Conservation (phyloP, 2,797 vertebrate species). For the Takifugu rubripes region DNA sequence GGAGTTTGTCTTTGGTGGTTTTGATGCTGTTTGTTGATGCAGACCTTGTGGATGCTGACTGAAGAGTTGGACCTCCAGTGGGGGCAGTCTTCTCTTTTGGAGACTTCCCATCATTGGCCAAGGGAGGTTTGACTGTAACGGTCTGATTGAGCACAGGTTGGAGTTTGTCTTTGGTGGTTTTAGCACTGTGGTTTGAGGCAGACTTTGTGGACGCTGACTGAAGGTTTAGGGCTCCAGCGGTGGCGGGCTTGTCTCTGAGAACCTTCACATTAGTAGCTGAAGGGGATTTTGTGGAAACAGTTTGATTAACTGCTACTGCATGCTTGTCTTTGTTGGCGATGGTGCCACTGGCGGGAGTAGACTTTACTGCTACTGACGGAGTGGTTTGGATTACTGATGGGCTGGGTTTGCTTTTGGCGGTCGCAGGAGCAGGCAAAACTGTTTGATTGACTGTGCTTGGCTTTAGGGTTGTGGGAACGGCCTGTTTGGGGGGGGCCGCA, state of each 20-base stretch:
- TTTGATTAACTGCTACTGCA: constrained; percentile 41
- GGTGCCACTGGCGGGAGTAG: constrained; percentile 24
- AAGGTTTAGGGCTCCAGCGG: constrained; percentile 33
- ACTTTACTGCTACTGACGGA: constrained; percentile 33
- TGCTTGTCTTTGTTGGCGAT: constrained; percentile 48
- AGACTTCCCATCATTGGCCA: constrained; percentile 34
- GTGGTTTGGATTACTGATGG: constrained; percentile 47
- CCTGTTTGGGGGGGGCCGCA: constrained; percentile 48
- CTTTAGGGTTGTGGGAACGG: constrained; percentile 45
- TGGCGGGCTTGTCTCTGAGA: constrained; percentile 43
- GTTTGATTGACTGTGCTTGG: constrained; percentile 59
- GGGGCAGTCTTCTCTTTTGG: constrained; percentile 40
- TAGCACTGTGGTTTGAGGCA: constrained; percentile 18
- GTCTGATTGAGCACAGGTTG: constrained; percentile 47
- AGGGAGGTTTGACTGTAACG: constrained; percentile 32
- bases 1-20: constrained; percentile 48
- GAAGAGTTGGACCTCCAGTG: constrained; percentile 35
- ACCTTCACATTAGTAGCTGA: constrained; percentile 41
- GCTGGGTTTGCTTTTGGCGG: constrained; percentile 44
- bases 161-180: constrained; percentile 49
- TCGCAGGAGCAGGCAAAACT: constrained; percentile 31
- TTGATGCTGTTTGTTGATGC: constrained; percentile 23
- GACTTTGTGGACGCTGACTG: constrained; percentile 35
- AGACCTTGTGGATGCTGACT: constrained; percentile 35
- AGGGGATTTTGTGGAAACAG: constrained; percentile 31